Base-by-base conservation (phyloP, 2,797 vertebrate genomes). In the Adelosebastes latens region DNA sequence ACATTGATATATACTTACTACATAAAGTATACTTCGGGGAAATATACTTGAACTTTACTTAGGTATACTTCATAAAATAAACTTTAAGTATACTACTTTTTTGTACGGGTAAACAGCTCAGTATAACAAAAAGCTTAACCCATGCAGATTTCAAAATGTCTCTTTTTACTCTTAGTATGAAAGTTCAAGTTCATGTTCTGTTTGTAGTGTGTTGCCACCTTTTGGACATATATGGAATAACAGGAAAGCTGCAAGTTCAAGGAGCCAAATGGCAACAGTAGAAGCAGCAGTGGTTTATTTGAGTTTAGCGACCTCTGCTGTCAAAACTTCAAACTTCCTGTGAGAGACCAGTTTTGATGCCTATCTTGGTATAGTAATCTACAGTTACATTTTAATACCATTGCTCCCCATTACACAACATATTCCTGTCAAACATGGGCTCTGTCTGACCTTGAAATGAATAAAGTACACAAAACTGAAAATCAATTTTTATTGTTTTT, bases 401-500 rank as follows among this genome's bases (percentile, higher is more conserved):
- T 24, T 13, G 10, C 25, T 6, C 13, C 46, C 36, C 8, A 16
- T 11, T 31, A 34, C 46, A 3, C 22, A 24, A 60, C 11, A 34
- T 29, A 20, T 71, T 27, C 9, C 5, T 53, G 8, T 53, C 49
- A 53, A 49, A 25, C 16, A 61, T 31, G 14, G 36, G 1, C 27
- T 70, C 10, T 31, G 7, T 27, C 18, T 34, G 27, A 36, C 11
- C 10, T 34, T 29, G 4, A 68, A 64, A 72, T 60, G 0, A 46
- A 69, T 18, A 60, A 59, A 80, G 18, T 4, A 27, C 1, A 8
- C 22, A 34, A 71, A 52, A 20, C 0, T 52, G 60, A 49, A 34
- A 49, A 3, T 34, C 2, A 5, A 1, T 46, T 39, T 79, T 76
- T 76, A 79, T 87, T 89, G 39, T 4, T 46, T 80, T 77, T 32